Conservation (phyloP, 1,140 invertebrate species). For the Heliothis subflexa region DNA sequence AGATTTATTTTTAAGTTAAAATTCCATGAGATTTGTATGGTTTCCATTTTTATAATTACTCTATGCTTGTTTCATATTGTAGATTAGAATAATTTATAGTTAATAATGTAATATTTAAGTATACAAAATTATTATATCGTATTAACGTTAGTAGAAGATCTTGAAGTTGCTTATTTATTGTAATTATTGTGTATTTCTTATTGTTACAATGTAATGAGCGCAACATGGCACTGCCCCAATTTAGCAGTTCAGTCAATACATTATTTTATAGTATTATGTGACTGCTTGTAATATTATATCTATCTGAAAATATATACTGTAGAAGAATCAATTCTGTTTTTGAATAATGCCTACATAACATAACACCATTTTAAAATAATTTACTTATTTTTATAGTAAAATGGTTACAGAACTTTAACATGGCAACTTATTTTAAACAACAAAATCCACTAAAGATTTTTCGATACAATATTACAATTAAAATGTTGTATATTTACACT, state of each 20-base stretch:
- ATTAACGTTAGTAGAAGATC: neutral
- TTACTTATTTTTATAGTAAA: too few relatives aligned
- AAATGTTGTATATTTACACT: too few relatives aligned
- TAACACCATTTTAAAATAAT: too few relatives aligned
- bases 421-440: too few relatives aligned
- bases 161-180: neutral
- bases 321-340: neutral
- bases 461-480: too few relatives aligned
- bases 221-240: slow-evolving; percentile 9
- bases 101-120: slow-evolving; percentile 9
- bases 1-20: slow-evolving; percentile 23
- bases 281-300: slow-evolving; percentile 21
- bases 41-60: slow-evolving; percentile 15
- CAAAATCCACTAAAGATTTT: too few relatives aligned
- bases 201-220: neutral
- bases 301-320: slow-evolving; percentile 6
- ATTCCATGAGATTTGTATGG: slow-evolving; percentile 28
- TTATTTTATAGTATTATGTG: slow-evolving; percentile 9
- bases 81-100: slow-evolving; percentile 5
- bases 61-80: slow-evolving; percentile 25
- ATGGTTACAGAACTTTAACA: too few relatives aligned
- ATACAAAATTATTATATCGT: slow-evolving; percentile 3
- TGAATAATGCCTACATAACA: neutral
- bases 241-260: neutral
- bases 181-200: neutral